Conservation (phyloP, 2,797 vertebrate genomes). For the Euthynnus affinis region DNA sequence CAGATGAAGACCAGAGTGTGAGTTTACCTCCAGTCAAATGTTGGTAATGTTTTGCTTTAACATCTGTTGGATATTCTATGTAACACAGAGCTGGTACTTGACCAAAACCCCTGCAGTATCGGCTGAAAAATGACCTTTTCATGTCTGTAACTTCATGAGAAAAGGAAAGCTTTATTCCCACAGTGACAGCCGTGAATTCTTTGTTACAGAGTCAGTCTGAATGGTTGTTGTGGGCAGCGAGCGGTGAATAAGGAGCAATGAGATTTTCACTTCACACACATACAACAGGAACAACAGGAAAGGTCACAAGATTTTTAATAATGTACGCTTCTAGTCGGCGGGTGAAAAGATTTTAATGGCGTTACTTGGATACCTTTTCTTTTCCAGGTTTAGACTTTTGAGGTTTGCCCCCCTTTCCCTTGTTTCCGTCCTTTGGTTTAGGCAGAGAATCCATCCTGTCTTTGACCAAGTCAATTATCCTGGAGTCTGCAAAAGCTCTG, state of each 20-base stretch:
- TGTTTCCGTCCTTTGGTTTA: constrained; percentile 80
- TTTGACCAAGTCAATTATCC: constrained; percentile 87
- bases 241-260: not conserved
- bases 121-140: not conserved
- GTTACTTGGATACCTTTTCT: constrained; percentile 82
- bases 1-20: not conserved
- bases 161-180: not conserved
- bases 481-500: constrained; percentile 84
- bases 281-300: not conserved
- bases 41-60: constrained; percentile 5
- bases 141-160: not conserved
- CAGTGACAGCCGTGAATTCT: not conserved
- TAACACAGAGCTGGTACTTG: not conserved
- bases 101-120: not conserved
- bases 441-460: constrained; percentile 85
- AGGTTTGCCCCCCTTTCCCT: constrained; percentile 71
- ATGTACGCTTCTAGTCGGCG: not conserved
- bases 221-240: not conserved
- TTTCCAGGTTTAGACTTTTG: constrained; percentile 69
- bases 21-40: constrained; percentile 5
- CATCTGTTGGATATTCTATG: not conserved
- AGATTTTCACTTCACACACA: not conserved
- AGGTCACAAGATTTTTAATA: constrained; percentile 17
- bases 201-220: not conserved
- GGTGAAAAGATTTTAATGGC: constrained; percentile 7